phyloP scores from a whole-genome alignment of 2,113 vertebrate species.

The Ptyas mucosa region DNA sequence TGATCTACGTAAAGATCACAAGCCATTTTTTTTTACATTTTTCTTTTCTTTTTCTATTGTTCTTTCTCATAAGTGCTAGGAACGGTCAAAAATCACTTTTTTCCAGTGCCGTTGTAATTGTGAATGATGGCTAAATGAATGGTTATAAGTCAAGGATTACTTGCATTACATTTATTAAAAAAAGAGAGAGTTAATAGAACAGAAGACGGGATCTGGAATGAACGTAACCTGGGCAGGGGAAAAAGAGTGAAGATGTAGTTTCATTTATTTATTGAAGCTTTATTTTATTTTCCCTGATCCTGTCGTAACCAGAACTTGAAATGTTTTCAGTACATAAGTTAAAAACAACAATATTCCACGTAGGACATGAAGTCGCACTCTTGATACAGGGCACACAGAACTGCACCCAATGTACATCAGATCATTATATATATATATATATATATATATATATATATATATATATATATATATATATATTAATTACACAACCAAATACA shows the following conservation, averaged over 20 bases:
- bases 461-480: neutral
- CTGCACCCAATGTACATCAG: neutral
- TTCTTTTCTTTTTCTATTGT: neutral
- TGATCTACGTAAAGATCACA: neutral
- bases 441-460: neutral
- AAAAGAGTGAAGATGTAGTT: neutral
- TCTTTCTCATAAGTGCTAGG: neutral
- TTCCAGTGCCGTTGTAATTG: neutral
- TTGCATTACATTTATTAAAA: neutral
- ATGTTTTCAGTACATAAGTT: neutral
- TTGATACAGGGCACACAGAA: neutral
- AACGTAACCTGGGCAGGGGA: neutral
- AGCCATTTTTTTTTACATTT: neutral
- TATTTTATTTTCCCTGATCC: conserved; percentile 23
- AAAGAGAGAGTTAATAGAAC: too few species aligned
- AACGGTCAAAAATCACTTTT: neutral
- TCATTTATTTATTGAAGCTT: conserved; percentile 25
- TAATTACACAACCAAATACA: neutral
- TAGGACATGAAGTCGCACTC: neutral
- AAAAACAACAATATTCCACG: conserved; percentile 1
- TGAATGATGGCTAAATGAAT: neutral
- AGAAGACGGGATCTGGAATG: neutral
- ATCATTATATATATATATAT: neutral
- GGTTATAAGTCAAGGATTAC: neutral
- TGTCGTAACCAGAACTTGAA: accelerated